Evolutionary conservation across 2,888 invertebrate species (phyloP), one percentile per base, ranked within the genome.

Genomic region (Archips xylosteana): DNA sequence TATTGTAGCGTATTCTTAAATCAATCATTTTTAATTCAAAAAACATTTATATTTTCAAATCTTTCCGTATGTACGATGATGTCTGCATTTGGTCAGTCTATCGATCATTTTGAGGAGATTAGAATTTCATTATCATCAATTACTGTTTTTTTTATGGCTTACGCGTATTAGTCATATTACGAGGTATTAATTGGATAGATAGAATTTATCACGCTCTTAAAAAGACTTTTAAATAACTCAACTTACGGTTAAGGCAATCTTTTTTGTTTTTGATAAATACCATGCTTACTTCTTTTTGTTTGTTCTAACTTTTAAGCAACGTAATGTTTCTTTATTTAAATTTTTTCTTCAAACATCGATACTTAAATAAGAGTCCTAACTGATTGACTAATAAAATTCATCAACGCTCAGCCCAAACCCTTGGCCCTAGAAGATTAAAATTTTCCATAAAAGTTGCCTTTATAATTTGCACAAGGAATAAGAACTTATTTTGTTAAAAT

Each of bases 71-170:
- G 1, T 64, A 63, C 63, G 63, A 59, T 69, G 49, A 64, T 69
- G 64, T 49, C 49, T 73, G 59, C 68, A 32, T 39, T 59, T 64
- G 68, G 68, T 69, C 42, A 51, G 59, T 73, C 73, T 73, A 73
- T 73, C 73, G 68, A 73, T 73, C 73, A 68, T 69, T 62, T 73
- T 51, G 68, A 69, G 59, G 49, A 64, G 73, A 73, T 73, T 69
- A 73, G 68, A 69, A 69, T 73, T 73, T 69, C 73, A 73, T 73
- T 73, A 73, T 60, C 68, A 69, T 73, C 68, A 68, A 69, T 73
- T 73, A 73, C 49, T 39, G 49, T n/a, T 73, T 64, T 36, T 36
- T 66, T 73, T 73, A 73, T 59, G 68, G 68, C 67, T 72, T 39
- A 63, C 36, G 15, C 68, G 57, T 69, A 73, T 69, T 63, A 69